These are phyloP conservation scores for Gopherus evgoodei DNA, from an alignment of 2,113 vertebrate genomes.

Conservation along the genomic window DNA sequence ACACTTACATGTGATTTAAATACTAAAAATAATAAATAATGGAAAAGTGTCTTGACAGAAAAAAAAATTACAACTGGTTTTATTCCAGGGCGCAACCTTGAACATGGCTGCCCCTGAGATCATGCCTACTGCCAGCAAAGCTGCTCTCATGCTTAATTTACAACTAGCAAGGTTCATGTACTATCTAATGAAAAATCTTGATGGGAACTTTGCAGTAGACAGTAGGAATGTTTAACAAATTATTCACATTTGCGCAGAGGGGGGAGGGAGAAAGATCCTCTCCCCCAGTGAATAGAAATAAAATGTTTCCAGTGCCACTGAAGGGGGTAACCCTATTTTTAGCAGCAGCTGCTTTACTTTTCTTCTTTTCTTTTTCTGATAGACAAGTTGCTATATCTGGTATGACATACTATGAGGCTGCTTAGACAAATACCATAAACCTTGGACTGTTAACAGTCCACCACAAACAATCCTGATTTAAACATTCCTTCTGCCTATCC, in stretches of 20 bases:
- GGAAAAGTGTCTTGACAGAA: background rate
- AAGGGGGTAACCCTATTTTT: background rate
- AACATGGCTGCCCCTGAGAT: slow-evolving; percentile 9
- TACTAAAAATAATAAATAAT: background rate
- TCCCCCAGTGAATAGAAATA: background rate
- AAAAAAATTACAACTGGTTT: background rate
- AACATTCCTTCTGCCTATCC: background rate
- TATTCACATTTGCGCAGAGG: background rate
- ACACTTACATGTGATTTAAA: background rate
- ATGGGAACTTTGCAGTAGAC: background rate
- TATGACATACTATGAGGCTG: no score
- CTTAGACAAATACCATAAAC: background rate
- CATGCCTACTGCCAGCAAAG: background rate
- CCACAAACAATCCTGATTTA: background rate
- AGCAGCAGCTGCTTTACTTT: background rate
- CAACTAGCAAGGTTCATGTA: background rate
- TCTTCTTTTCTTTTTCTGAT: background rate
- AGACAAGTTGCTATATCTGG: background rate
- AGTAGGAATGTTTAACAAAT: background rate
- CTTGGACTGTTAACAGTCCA: background rate
- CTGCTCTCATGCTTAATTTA: slow-evolving; percentile 52
- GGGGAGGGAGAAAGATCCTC: background rate
- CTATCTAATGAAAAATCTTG: background rate
- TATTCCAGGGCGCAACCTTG: slow-evolving; percentile 9
- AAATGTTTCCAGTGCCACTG: background rate